Evolutionary conservation across 2,888 invertebrate genomes (phyloP).

Genomic region (Heliothis peltigera): DNA sequence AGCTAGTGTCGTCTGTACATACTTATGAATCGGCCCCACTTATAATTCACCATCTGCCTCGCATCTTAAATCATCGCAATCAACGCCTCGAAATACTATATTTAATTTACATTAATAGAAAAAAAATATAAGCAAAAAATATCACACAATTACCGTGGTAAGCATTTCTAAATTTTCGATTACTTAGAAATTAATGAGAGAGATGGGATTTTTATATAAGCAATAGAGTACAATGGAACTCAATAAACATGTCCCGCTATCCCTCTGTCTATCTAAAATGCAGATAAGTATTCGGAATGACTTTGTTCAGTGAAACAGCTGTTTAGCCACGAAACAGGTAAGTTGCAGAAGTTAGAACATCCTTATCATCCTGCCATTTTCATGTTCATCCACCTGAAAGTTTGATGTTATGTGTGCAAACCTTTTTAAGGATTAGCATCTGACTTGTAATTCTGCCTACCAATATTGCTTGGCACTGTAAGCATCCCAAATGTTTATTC

Average conservation of each 20-base stretch:
- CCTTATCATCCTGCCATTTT: too few relatives aligned
- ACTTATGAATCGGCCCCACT: too few relatives aligned
- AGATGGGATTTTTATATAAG: constrained; percentile 16
- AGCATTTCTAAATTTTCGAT: constrained; percentile 12
- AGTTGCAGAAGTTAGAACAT: constrained; percentile 7
- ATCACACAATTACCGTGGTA: background rate
- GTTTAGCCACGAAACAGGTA: background rate
- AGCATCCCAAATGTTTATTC: constrained; percentile 46
- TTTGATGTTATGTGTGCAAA: too few relatives aligned
- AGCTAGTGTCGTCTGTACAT: too few relatives aligned
- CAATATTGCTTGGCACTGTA: background rate
- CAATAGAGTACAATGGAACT: constrained; percentile 30
- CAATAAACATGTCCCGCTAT: constrained; percentile 27
- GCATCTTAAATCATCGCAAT: too few relatives aligned
- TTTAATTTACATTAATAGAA: too few relatives aligned
- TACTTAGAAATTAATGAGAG: too few relatives aligned
- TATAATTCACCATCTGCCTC: too few relatives aligned
- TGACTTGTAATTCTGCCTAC: constrained; percentile 5
- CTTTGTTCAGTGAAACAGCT: constrained; percentile 38
- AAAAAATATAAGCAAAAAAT: too few relatives aligned
- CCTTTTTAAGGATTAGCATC: background rate
- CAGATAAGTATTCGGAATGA: constrained; percentile 29
- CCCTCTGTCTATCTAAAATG: constrained; percentile 30
- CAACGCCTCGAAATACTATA: too few relatives aligned
- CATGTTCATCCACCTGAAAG: too few relatives aligned